Evolutionary conservation across 1,140 invertebrate species (phyloP).

Genomic region (Nephotettix cincticeps): DNA sequence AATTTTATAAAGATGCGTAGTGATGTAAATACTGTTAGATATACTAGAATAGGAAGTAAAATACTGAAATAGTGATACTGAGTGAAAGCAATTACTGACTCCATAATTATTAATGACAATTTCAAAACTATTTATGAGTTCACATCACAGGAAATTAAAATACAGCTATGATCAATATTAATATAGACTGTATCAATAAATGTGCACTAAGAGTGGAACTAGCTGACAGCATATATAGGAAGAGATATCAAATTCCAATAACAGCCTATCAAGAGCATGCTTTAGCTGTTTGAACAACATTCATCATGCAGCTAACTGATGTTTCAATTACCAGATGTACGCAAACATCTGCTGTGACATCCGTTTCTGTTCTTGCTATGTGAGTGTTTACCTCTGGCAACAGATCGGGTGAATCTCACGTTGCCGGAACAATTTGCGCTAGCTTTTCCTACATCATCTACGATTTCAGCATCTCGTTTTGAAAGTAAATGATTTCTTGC

Average conservation of each 20-base stretch:
- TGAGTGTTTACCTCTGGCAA: slow-evolving; percentile 15
- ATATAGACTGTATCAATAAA: not conserved
- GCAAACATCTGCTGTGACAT: not conserved
- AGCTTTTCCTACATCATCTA: no score
- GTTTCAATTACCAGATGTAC: not conserved
- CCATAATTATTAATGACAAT: no score
- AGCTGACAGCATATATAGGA: not conserved
- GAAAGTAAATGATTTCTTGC: no score
- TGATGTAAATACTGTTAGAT: no score
- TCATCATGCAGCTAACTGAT: not conserved
- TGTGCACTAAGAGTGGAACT: not conserved
- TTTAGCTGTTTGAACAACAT: not conserved
- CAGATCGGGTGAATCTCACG: not conserved
- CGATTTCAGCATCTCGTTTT: no score
- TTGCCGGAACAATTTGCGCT: no score
- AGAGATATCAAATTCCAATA: not conserved
- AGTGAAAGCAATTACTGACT: no score
- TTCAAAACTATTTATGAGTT: no score
- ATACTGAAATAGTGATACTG: no score
- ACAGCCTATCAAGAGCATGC: no score
- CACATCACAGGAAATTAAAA: not conserved
- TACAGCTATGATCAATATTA: not conserved
- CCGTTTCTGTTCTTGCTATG: slow-evolving; percentile 15
- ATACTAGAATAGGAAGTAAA: no score
- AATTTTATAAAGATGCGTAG: no score